phyloP scores from a whole-genome alignment of 2,888 invertebrate species.

The Coecobrya sp. region DNA sequence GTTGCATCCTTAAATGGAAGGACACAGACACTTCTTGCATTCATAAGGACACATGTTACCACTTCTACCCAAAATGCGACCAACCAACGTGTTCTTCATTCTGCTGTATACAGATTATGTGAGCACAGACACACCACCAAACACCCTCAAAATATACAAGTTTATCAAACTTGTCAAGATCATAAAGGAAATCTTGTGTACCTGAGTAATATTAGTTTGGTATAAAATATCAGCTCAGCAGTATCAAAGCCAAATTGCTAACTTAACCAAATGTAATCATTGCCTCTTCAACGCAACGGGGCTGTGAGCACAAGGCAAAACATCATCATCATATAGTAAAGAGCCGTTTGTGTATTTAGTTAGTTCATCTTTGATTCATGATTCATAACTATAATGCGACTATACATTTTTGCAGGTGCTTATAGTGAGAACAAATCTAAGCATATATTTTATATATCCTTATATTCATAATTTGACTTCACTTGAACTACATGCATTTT shows the following conservation, averaged over 20 bases:
- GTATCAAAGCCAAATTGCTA: not conserved
- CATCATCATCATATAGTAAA: slow-evolving; percentile 8
- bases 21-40: slow-evolving; percentile 10
- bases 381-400: not conserved
- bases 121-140: not conserved
- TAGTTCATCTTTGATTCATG: slow-evolving; percentile 36
- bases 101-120: not conserved
- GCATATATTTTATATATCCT: no score
- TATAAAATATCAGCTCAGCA: not conserved
- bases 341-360: slow-evolving; percentile 29
- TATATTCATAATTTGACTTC: slow-evolving; percentile 75
- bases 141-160: not conserved
- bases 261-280: not conserved
- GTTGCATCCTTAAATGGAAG: slow-evolving; percentile 63
- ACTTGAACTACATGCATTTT: slow-evolving; percentile 75
- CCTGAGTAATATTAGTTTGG: not conserved
- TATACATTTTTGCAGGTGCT: not conserved
- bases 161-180: slow-evolving; percentile 42
- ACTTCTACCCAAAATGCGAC: not conserved
- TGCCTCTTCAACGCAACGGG: slow-evolving; percentile 29
- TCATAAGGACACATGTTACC: slow-evolving; percentile 27
- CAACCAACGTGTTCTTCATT: slow-evolving; percentile 21
- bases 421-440: slow-evolving; percentile 31
- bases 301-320: slow-evolving; percentile 53
- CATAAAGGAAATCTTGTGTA: slow-evolving; percentile 7